Percentiles rank a stretch among this genome's conserved stretches.
These are phyloP conservation scores for Limnephilus lunatus DNA, from an alignment of 2,888 invertebrate genomes.

Conservation along the genomic window DNA sequence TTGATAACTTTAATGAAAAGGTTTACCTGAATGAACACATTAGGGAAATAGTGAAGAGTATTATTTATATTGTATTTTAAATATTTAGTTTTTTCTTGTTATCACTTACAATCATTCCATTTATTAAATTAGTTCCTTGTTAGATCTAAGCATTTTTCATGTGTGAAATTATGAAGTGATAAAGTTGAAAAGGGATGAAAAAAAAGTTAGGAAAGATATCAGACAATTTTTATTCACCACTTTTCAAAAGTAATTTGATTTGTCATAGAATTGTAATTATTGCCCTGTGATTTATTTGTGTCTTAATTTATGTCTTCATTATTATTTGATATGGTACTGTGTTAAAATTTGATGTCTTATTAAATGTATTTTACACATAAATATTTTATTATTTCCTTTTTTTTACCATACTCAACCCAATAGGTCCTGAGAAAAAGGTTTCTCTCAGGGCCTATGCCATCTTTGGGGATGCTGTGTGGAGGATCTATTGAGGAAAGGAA, in stretches of 20 bases:
- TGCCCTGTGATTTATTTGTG: slow-evolving; percentile 6
- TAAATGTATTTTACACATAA: neutral
- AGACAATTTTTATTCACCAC: no score
- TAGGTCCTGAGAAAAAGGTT: no score
- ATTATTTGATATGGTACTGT: neutral
- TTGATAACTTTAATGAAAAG: neutral
- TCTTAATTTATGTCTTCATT: neutral
- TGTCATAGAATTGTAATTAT: neutral
- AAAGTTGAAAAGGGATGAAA: no score
- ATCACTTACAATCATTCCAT: slow-evolving; percentile 19
- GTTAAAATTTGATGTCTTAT: neutral
- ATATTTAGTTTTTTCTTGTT: neutral
- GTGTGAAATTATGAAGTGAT: neutral
- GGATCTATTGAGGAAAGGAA: no score
- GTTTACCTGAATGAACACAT: neutral
- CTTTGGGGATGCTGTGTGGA: no score
- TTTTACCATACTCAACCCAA: no score
- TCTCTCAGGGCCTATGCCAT: no score
- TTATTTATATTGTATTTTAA: neutral
- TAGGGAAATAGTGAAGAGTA: neutral
- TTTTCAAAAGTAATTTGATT: no score
- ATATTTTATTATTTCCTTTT: neutral
- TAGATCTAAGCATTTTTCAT: slow-evolving; percentile 12
- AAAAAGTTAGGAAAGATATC: no score
- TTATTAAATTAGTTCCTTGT: neutral